A percentile compares a stretch with the other conserved stretches of the same genome.
Evolutionary conservation across 2,797 vertebrate species (phyloP).

Genomic region (Somateria mollissima): DNA sequence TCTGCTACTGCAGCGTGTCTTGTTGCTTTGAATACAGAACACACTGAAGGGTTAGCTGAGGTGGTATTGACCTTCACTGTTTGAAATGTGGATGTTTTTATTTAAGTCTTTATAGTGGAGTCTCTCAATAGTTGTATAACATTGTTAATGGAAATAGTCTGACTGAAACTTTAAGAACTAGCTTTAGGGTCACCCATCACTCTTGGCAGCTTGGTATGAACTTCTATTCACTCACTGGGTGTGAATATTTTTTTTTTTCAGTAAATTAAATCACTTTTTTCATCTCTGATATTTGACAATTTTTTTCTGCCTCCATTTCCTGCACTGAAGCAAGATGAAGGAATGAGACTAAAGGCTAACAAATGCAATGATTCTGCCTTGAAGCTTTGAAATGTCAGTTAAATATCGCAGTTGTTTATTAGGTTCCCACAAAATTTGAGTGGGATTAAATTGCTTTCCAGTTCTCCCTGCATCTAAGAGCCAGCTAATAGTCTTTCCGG

Average conservation of each 20-base stretch:
- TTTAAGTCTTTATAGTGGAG: not conserved
- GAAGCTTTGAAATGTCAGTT: conserved; percentile 51
- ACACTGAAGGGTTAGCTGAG: not conserved
- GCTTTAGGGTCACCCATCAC: not conserved
- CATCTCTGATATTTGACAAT: not conserved
- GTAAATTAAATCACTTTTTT: not conserved
- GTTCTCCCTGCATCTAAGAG: not conserved
- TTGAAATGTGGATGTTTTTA: not conserved
- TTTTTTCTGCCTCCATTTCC: not conserved
- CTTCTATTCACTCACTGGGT: not conserved
- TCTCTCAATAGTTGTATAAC: not conserved
- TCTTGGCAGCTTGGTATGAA: not conserved
- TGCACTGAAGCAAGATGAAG: not conserved
- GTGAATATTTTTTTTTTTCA: not conserved
- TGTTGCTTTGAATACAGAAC: not conserved
- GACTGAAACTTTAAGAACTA: not conserved
- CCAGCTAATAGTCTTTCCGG: not conserved
- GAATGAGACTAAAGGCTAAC: conserved; percentile 7
- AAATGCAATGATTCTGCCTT: conserved; percentile 16
- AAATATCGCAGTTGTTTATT: conserved; percentile 52
- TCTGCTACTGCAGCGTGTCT: not conserved
- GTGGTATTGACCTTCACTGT: not conserved
- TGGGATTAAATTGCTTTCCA: conserved; percentile 25
- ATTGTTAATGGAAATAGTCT: not conserved
- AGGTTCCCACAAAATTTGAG: conserved; percentile 20